Evolutionary conservation across 2,113 vertebrate genomes (phyloP).

Genomic region (Dipodomys ordii): DNA sequence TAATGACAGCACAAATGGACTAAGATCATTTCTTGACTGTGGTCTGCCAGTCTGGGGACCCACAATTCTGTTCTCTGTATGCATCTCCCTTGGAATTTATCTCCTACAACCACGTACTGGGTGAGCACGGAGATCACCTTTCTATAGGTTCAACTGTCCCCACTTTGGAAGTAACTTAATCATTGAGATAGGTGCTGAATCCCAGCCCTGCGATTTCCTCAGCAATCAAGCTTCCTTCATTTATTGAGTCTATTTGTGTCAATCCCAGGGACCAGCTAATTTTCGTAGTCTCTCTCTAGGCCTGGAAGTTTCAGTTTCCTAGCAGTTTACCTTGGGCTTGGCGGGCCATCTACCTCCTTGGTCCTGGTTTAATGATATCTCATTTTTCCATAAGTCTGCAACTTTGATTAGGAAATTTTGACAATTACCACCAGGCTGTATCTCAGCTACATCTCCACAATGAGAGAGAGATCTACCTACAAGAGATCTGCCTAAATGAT

Average conservation of each 20-base stretch:
- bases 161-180: background rate
- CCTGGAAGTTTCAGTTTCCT: background rate
- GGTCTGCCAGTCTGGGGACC: too few species aligned
- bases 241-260: background rate
- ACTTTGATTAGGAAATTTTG: background rate
- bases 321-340: background rate
- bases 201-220: background rate
- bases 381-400: background rate
- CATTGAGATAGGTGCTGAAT: too few species aligned
- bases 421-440: background rate
- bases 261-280: background rate
- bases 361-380: background rate
- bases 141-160: background rate
- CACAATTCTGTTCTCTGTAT: background rate
- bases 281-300: background rate
- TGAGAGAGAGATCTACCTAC: background rate
- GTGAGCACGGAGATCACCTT: background rate
- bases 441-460: background rate
- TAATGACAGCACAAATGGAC: background rate
- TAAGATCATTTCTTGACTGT: background rate
- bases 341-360: background rate
- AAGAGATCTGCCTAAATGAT: background rate
- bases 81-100: background rate
- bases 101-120: too few species aligned
- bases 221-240: background rate